Percentiles rank a stretch among this genome's conserved stretches.
These are phyloP conservation scores for Rhodeus uyekii DNA, from an alignment of 2,797 vertebrate genomes.

Conservation along the genomic window DNA sequence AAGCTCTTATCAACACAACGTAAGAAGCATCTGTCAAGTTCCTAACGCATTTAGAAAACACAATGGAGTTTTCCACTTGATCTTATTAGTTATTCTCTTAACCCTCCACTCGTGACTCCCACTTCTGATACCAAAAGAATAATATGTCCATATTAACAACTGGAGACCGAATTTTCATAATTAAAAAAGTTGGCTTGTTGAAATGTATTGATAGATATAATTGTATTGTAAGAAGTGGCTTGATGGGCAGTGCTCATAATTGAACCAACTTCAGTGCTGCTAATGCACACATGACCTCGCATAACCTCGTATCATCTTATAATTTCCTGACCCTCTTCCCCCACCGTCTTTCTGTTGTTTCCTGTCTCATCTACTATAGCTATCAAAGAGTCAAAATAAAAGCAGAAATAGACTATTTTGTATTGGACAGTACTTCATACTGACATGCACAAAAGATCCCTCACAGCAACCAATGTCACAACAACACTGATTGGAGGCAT, in stretches of 20 bases:
- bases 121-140: background rate
- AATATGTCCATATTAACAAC: background rate
- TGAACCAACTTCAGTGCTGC: background rate
- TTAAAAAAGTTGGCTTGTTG: background rate
- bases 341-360: background rate
- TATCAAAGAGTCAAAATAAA: background rate
- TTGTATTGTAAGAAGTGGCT: too few species aligned
- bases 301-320: background rate
- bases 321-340: background rate
- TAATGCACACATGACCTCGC: background rate
- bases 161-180: background rate
- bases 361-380: background rate
- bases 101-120: background rate
- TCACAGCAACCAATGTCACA: background rate
- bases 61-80: background rate
- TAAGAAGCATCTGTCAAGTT: slow-evolving; percentile 37
- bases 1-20: slow-evolving; percentile 64
- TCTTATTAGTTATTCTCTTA: slow-evolving; percentile 8
- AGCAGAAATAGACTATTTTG: background rate
- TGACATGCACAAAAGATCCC: background rate
- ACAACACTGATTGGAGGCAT: background rate
- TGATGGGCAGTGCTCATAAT: background rate
- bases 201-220: background rate
- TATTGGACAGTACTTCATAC: background rate
- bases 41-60: slow-evolving; percentile 23